Conservation (phyloP, 1,140 invertebrate species). For the Pseudomyrmex dendroicus region DNA sequence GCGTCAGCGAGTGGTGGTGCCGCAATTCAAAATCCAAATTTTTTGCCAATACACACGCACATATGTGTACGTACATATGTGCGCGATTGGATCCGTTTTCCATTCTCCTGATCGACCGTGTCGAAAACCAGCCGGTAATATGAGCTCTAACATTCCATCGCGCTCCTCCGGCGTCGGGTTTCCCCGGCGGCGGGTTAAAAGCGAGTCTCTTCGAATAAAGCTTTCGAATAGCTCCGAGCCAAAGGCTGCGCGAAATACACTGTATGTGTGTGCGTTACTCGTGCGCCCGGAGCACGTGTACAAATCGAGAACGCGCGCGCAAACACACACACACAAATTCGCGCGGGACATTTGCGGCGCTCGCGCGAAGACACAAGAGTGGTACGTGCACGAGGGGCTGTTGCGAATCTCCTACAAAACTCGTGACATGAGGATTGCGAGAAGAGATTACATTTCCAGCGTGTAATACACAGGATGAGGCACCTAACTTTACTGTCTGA, state of each 20-base stretch:
- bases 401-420: constrained; percentile 54
- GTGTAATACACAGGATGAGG: constrained; percentile 45
- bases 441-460: constrained; percentile 56
- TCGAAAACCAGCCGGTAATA: constrained; percentile 43
- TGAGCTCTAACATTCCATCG: constrained; percentile 45
- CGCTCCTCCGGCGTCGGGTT: constrained; percentile 45
- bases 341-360: background rate
- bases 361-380: constrained; percentile 5
- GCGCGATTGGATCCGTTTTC: constrained; percentile 43
- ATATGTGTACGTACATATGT: background rate
- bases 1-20: background rate
- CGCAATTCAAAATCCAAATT: constrained; percentile 44
- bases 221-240: constrained; percentile 57
- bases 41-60: background rate
- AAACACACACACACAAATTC: constrained; percentile 7
- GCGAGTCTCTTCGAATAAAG: constrained; percentile 60
- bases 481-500: constrained; percentile 51
- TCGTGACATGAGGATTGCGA: constrained; percentile 51
- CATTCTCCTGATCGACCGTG: constrained; percentile 51
- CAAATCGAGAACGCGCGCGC: constrained; percentile 43
- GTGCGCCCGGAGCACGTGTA: constrained; percentile 11
- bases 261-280: constrained; percentile 28
- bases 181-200: constrained; percentile 48
- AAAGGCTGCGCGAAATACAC: constrained; percentile 54
- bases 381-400: background rate